Conservation (phyloP, 1,140 invertebrate species). For the Drosophila rufa region DNA sequence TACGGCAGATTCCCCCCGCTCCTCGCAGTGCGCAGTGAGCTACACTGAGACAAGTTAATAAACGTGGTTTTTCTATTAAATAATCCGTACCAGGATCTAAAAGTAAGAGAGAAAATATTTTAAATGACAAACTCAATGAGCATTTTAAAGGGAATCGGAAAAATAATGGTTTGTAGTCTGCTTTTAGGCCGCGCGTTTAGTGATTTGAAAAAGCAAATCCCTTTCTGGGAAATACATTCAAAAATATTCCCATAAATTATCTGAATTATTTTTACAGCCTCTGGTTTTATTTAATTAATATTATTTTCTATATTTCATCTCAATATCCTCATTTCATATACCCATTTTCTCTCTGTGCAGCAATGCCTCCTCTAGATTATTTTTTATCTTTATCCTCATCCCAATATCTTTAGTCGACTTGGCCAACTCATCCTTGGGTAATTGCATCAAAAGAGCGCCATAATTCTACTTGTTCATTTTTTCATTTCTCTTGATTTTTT, state of each 20-base stretch:
- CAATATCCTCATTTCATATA: neutral
- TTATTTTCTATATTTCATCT: neutral
- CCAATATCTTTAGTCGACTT: conserved; percentile 18
- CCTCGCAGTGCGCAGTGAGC: neutral
- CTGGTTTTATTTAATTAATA: too few species aligned
- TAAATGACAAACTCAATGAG: too few species aligned
- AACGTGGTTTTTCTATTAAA: neutral
- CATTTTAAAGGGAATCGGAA: neutral
- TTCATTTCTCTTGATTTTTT: conserved; percentile 7
- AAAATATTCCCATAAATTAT: too few species aligned
- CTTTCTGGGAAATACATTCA: too few species aligned
- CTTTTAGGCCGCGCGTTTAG: neutral
- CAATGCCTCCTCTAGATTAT: neutral
- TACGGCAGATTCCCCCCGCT: conserved; percentile 19
- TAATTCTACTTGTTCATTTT: conserved; percentile 42
- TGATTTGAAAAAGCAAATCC: too few species aligned
- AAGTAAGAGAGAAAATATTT: neutral
- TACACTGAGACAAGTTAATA: neutral
- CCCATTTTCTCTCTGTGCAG: neutral
- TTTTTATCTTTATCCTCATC: conserved; percentile 10
- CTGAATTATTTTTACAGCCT: too few species aligned
- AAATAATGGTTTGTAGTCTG: neutral
- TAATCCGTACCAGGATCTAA: neutral
- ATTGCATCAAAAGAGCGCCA: conserved; percentile 48
- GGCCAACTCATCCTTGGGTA: conserved; percentile 35